Base-by-base conservation (phyloP, 2,888 invertebrate genomes). In the Mesorhabditis spiculigera region DNA sequence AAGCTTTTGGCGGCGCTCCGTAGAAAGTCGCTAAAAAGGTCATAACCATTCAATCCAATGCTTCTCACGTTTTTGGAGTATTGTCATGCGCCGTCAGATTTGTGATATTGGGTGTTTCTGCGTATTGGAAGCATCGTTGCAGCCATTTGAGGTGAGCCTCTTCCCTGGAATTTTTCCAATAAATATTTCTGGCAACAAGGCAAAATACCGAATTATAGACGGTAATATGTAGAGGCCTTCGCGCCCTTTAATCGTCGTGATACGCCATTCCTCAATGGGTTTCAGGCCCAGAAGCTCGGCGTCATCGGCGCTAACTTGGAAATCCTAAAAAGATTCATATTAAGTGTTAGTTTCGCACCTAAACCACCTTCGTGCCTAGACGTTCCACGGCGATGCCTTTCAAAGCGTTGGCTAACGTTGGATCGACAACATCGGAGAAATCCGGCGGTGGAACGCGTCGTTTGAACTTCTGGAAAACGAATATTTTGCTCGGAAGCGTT, bases 391-490 rank as follows among this genome's bases (percentile, higher is more conserved):
- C 10, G 8, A 50, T 50, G 8, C 58, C 58, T n/a, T n/a, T 50
- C 10, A n/a, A 10, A 13, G 8, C 58, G n/a, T 61, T 43, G 28
- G 45, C 13, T 62, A 66, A 42, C 45, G 5, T 50, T 44, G 8
- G 45, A 86, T 91, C 89, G 74, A 92, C 84, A 1, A 93, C 91
- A 75, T 90, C 84, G n/a, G 87, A 86, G 10, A 91, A 87, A 81
- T 90, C 89, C 0, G 92, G 91, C 68, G 89, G 88, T 8, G 90
- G 90, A 73, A 89, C 89, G 81, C 90, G 91, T 8, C 90, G 89
- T 87, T 93, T 93, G 80, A 91, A 93, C 87, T 91, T 91, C 86
- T 93, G 93, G 86, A 93, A 93, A 75, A 87, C 28, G 28, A 28
- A 28, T 28, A 28, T 28, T 28, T 28, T 28, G 28, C 28, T 28